Conservation (phyloP, 2,113 vertebrate genomes). For the Clupea harengus region DNA sequence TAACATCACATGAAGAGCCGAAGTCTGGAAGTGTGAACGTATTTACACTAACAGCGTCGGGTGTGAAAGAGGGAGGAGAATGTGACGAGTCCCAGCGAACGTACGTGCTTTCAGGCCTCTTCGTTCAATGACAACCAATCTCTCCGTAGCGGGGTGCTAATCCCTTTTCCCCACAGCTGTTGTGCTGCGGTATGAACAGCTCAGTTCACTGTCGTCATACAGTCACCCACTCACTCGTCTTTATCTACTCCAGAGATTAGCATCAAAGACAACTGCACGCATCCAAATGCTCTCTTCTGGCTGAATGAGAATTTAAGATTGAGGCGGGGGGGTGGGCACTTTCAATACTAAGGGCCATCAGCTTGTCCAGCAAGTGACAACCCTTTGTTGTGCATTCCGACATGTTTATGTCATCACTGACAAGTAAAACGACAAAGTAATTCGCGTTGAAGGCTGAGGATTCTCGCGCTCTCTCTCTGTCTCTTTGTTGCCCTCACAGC, state of each 20-base stretch:
- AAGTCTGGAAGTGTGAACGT: background rate
- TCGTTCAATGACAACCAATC: background rate
- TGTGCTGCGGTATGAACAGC: background rate
- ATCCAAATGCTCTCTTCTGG: background rate
- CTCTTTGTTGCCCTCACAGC: background rate
- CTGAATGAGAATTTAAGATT: background rate
- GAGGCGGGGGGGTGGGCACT: background rate
- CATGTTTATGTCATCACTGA: background rate
- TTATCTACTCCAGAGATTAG: background rate
- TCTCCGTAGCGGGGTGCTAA: background rate
- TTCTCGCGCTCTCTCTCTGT: background rate
- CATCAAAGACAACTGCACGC: background rate
- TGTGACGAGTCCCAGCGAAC: background rate
- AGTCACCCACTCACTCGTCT: background rate
- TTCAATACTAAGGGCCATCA: background rate
- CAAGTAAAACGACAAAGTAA: background rate
- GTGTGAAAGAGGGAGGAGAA: background rate
- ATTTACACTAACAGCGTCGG: background rate
- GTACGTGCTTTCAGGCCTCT: background rate
- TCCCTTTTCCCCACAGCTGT: background rate
- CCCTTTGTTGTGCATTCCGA: background rate
- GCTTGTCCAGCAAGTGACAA: constrained; percentile 35
- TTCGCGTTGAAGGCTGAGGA: background rate
- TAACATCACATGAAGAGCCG: background rate
- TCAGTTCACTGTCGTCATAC: background rate